Conservation (phyloP, 2,888 invertebrate species). For the Oligia latruncula region DNA sequence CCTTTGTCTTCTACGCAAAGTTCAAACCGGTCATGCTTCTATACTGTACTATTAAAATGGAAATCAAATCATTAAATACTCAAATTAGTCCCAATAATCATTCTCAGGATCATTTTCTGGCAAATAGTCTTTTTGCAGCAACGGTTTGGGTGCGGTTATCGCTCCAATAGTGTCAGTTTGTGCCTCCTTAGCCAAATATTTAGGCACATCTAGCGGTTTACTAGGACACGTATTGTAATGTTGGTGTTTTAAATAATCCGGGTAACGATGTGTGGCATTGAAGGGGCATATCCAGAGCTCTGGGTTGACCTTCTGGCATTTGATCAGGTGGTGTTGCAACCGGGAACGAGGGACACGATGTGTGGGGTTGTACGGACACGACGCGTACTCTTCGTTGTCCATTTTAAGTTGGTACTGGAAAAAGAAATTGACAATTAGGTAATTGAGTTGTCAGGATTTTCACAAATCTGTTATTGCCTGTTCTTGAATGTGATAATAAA, state of each 20-base stretch:
- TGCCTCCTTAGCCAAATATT: fast-evolving
- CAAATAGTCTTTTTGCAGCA: constrained; percentile 69
- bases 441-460: background rate
- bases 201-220: background rate
- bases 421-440: background rate
- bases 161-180: constrained; percentile 17
- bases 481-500: background rate
- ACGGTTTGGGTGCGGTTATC: constrained; percentile 63
- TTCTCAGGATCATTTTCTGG: constrained; percentile 74
- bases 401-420: constrained; percentile 56
- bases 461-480: background rate
- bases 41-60: too few relatives aligned
- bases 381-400: constrained; percentile 74
- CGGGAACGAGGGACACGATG: constrained; percentile 88
- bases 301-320: constrained; percentile 87
- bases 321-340: constrained; percentile 89
- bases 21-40: background rate
- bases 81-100: constrained; percentile 76
- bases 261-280: constrained; percentile 88
- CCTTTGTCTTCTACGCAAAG: background rate
- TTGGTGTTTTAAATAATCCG: constrained; percentile 57
- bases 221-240: constrained; percentile 42
- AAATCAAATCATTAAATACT: background rate
- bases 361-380: constrained; percentile 89
- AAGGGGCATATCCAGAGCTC: constrained; percentile 87